Evolutionary conservation across 2,888 invertebrate genomes (phyloP), one percentile per base, ranked within the genome.

Genomic region (Iselma pallidipennis): DNA sequence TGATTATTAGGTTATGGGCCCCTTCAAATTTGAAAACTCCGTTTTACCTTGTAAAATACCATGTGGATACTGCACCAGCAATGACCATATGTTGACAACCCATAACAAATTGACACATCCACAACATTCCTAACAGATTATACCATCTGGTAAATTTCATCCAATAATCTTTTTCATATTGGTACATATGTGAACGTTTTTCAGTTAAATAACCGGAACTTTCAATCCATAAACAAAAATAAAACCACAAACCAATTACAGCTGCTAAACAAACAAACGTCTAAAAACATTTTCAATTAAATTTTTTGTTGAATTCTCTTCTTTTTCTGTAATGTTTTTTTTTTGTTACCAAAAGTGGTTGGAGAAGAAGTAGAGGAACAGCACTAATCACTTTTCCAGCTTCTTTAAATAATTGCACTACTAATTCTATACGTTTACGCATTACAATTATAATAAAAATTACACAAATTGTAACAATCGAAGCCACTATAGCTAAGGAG

Each of bases 41-140:
- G n/a, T 29, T 16, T 70, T 74, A 88, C 88, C 85, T 85, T 29
- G 86, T 83, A 75, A 90, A 90, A 76, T 87, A 90, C 89, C 89
- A 90, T 4, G 80, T 81, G 1, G 88, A 85, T 1, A 89, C 87
- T 7, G 88, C 83, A 9, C 89, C 87, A 45, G 88, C 88, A 58
- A 90, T 84, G 4, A 89, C 83, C 82, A 89, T 85, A 76, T 89
- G 87, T 71, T 90, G 89, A 74, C 88, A 88, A 23, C 87, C 89
- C 48, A 89, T 83, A 60, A 88, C 83, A 73, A 89, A 89, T 75
- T 89, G 88, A 45, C 84, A 81, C 62, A 87, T 83, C 90, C 90
- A 90, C 50, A 89, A 80, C 69, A 88, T 80, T 1, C 85, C 88
- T 52, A 89, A 79, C n/a, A 85, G 70, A 67, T 85, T 85, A 68